phyloP scores from a whole-genome alignment of 2,888 invertebrate genomes.

The Carcina quercana region DNA sequence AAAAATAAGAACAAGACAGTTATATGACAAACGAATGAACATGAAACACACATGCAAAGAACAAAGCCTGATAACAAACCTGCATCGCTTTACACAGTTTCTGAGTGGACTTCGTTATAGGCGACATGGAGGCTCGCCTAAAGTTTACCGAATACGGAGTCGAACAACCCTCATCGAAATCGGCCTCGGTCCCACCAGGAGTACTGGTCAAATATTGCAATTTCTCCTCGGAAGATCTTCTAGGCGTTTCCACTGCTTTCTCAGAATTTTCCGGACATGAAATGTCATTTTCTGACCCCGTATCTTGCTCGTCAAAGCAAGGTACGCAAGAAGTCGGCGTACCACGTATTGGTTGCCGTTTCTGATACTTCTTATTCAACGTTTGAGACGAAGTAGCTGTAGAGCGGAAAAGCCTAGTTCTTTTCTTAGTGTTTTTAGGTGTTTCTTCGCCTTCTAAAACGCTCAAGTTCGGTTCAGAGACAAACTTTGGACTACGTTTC shows the following conservation, averaged over 20 bases:
- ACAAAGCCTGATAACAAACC: slow-evolving; percentile 67
- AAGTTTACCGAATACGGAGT: slow-evolving; percentile 62
- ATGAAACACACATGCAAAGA: slow-evolving; percentile 14
- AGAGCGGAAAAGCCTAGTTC: slow-evolving; percentile 53
- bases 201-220: slow-evolving; percentile 62
- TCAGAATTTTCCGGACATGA: slow-evolving; percentile 23
- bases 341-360: slow-evolving; percentile 39
- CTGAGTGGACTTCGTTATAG: slow-evolving; percentile 90
- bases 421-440: slow-evolving; percentile 57
- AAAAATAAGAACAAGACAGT: too few species aligned
- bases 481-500: slow-evolving; percentile 63
- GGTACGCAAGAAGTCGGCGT: slow-evolving; percentile 62
- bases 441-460: slow-evolving; percentile 53
- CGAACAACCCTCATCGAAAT: slow-evolving; percentile 43
- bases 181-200: slow-evolving; percentile 46
- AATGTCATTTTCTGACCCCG: slow-evolving; percentile 36
- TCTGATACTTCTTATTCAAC: slow-evolving; percentile 58
- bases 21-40: slow-evolving; percentile 11
- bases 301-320: slow-evolving; percentile 58
- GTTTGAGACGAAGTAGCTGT: slow-evolving; percentile 46
- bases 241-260: slow-evolving; percentile 37
- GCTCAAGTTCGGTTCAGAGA: slow-evolving; percentile 65
- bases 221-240: slow-evolving; percentile 34
- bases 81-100: slow-evolving; percentile 92
- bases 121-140: slow-evolving; percentile 88